Evolutionary conservation across 1,140 invertebrate species (phyloP), one percentile per base, ranked within the genome.

Genomic region (Phortica variegata): DNA sequence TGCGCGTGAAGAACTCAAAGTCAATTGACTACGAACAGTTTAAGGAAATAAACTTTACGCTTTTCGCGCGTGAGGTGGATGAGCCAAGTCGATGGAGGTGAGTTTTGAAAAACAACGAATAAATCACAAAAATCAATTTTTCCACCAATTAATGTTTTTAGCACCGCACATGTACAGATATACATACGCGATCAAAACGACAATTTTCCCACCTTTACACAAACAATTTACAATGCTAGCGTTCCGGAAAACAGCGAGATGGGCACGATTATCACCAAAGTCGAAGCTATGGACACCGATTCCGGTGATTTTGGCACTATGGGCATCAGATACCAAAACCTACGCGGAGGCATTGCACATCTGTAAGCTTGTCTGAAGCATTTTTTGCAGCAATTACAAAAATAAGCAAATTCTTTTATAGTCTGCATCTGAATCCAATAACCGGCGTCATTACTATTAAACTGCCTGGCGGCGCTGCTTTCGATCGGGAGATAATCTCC

Each of bases 101-200:
- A 6, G 39, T 52, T 17, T 10, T 26, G 5, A 6, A 26, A 26
- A 26, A 26, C 23, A 26, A n/a, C n/a, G n/a, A n/a, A n/a, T n/a
- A 37, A n/a, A 31, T 8, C 29, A 31, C 7, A 7, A 31, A n/a
- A 31, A 31, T 31, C 16, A 37, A 37, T 7, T 29, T 29, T 29
- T 7, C 26, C 26, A 29, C 6, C 26, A 29, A 6, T 29, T 29
- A n/a, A 37, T 13, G 7, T 37, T 52, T 54, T 32, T 18, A 91
- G 87, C 65, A 77, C 83, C n/a, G 92, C 91, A 1, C 86, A 89
- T 31, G 87, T 97, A 2, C 89, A 85, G 9, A 85, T 97, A 36
- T 83, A 87, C 53, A 87, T 98, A 61, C 81, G 87, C 52, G 95
- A 98, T 79, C 85, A 90, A 71, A 97, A 97, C 69, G 95, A 97